Base-by-base conservation (phyloP, 1,140 invertebrate species). In the Aphis craccivora region DNA sequence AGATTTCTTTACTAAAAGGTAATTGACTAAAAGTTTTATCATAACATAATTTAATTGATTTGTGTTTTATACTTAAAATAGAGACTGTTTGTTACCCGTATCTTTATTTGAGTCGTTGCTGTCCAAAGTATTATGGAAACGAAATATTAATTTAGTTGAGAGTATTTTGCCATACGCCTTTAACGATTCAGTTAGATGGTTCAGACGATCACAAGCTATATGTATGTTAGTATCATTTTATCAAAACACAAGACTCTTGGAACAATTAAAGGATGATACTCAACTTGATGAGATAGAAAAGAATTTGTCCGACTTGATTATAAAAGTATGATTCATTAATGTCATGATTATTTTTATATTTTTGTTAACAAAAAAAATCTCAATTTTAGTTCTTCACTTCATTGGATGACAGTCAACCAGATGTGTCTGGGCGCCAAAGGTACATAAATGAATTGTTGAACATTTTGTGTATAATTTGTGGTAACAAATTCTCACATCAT, bases 201-300 rank as follows among this genome's bases (percentile, higher is more conserved):
- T 96, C 94, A 95, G 96, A 83, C 96, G 96, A 94, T 96, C 96
- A 94, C 97, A 97, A 95, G 97, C 96, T 4, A 93, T 97, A 0
- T 96, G 97, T 94, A 95, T 97, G 91, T 94, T 97, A 86, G 95
- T 95, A 81, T 95, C 96, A 76, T 97, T 97, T 94, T 97, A 97
- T 94, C 95, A 95, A 45, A 96, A 96, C 94, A 95, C 95, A 67
- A 94, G 96, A 94, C 94, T 96, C 30, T 76, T 94, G 35, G 90
- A 91, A 67, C 83, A 60, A 88, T 45, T 94, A 23, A 93, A 89
- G 1, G 53, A 94, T 83, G 48, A 55, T 14, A 43, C 43, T 84
- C 30, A 84, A 86, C 76, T 93, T 30, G 81, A 93, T 37, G 22
- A 40, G 53, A 93, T 93, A 43, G 91, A 93, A 93, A 86, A 53